Evolutionary conservation across 2,888 invertebrate species (phyloP), one percentile per base, ranked within the genome.

Genomic region (Pristionchus mayeri): DNA sequence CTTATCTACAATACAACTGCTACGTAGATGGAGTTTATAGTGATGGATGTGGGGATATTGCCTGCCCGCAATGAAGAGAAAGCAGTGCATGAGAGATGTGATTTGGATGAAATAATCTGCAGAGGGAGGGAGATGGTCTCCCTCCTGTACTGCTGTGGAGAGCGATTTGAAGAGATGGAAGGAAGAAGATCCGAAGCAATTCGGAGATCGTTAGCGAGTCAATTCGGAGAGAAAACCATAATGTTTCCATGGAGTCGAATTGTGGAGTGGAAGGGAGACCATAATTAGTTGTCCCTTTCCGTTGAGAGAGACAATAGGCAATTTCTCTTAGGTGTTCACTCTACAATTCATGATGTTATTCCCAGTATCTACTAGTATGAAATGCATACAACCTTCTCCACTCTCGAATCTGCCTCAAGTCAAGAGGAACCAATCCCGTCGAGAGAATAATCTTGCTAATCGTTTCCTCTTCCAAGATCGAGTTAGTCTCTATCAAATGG

Each of bases 271-370:
- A 63, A 67, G 67, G 37, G 67, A 67, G 67, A 60, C 27, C 34
- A 67, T 60, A 27, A 24, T 60, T 60, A 60, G 57, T 30, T 60
- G 57, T 60, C 13, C 57, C 27, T 1, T 60, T 60, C 30, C 57
- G 24, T 67, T 21, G 7, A 67, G 34, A 67, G 11, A 37, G 37
- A 67, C n/a, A n/a, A n/a, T n/a, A n/a, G n/a, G n/a, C n/a, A 3
- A n/a, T 67, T 30, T 63, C 67, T 67, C 67, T 67, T 4, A 67
- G 67, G 67, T 67, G 67, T 67, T 67, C 67, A 67, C 67, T 67
- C 37, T 21, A 34, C 34, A 37, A 67, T 67, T 67, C 67, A 67
- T 67, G 67, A 0, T 67, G 67, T 67, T 67, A 67, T 67, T 67
- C 37, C 27, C 34, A 34, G 67, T n/a, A n/a, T n/a, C n/a, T 37